phyloP scores from a whole-genome alignment of 1,140 invertebrate species.

The Potamilus streckersoni region DNA sequence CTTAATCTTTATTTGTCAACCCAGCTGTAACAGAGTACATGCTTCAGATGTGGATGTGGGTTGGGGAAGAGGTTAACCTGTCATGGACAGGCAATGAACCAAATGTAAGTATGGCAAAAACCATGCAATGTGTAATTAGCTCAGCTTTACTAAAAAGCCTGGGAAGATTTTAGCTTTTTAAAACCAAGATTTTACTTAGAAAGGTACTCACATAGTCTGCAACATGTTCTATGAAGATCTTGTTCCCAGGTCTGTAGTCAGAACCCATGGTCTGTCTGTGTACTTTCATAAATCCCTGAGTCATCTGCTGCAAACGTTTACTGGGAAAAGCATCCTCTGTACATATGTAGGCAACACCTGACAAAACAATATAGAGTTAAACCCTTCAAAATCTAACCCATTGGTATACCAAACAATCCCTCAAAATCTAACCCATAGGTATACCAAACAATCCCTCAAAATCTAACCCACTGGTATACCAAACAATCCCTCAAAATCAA shows the following conservation, averaged over 20 bases:
- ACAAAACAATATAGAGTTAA: conserved; percentile 14
- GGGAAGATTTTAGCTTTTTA: too few species aligned
- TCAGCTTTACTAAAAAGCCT: too few species aligned
- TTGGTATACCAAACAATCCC: neutral
- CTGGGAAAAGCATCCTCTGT: conserved; percentile 83
- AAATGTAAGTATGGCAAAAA: too few species aligned
- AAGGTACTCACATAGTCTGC: conserved; percentile 70
- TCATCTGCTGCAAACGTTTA: conserved; percentile 74
- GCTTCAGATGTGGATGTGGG: too few species aligned
- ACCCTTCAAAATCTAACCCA: neutral
- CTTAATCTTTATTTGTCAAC: too few species aligned
- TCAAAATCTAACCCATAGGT: too few species aligned
- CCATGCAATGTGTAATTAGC: too few species aligned
- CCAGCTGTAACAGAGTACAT: too few species aligned
- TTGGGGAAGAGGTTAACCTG: too few species aligned
- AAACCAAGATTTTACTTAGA: neutral
- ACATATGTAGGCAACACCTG: conserved; percentile 80
- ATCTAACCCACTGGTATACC: neutral
- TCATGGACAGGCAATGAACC: too few species aligned
- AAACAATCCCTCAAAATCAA: neutral
- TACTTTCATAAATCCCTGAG: conserved; percentile 49
- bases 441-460: neutral
- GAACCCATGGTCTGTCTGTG: conserved; percentile 19
- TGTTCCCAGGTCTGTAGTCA: conserved; percentile 59
- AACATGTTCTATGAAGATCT: conserved; percentile 75